Conservation (phyloP, 2,888 invertebrate genomes). For the Tineola bisselliella region DNA sequence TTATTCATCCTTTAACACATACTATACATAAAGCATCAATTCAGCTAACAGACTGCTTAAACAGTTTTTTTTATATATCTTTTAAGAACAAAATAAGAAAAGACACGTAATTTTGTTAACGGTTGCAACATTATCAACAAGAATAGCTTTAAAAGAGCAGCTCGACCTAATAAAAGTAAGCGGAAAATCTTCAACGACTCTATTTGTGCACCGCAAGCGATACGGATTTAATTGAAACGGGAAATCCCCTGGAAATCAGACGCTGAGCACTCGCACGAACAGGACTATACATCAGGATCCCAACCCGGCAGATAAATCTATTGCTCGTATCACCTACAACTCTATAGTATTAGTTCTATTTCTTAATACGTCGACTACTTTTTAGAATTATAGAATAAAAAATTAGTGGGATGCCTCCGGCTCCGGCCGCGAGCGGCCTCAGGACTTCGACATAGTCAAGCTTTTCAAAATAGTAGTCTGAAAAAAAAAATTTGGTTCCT, state of each 20-base stretch:
- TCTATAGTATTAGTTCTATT: background rate
- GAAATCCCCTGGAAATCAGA: slow-evolving; percentile 21
- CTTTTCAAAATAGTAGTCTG: too few species aligned
- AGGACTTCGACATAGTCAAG: too few species aligned
- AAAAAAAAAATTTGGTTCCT: too few species aligned
- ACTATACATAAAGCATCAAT: too few species aligned
- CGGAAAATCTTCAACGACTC: slow-evolving; percentile 11
- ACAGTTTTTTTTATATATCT: background rate
- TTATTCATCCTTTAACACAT: too few species aligned
- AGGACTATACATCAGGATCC: slow-evolving; percentile 8
- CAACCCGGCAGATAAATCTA: background rate
- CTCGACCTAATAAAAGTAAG: background rate
- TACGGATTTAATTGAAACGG: slow-evolving; percentile 33
- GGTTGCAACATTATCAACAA: background rate
- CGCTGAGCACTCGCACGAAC: slow-evolving; percentile 13
- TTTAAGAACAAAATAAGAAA: background rate
- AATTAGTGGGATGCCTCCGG: too few species aligned
- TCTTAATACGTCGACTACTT: background rate
- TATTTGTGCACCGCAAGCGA: slow-evolving; percentile 24
- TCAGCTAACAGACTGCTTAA: too few species aligned
- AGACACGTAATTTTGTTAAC: background rate
- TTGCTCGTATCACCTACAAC: background rate
- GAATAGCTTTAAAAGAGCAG: slow-evolving; percentile 5
- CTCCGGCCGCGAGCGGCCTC: too few species aligned
- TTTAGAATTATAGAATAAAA: too few species aligned